A percentile compares a stretch with the other conserved stretches of the same genome.
These are phyloP conservation scores for Creontiades dilutus DNA, from an alignment of 2,888 invertebrate species.

Conservation along the genomic window DNA sequence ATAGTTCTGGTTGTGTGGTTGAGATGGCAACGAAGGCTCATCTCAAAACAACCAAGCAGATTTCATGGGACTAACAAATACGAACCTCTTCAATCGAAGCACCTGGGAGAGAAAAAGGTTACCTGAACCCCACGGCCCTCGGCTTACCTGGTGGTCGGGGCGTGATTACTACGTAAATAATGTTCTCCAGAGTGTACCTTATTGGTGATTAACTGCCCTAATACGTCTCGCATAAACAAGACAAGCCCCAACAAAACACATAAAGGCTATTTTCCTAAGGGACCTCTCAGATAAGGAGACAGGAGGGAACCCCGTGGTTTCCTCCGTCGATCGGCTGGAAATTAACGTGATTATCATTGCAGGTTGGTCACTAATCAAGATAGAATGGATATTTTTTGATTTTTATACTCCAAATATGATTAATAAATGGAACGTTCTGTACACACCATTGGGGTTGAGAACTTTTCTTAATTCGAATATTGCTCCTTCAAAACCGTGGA, in stretches of 20 bases:
- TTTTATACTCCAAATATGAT: no score
- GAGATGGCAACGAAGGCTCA: no score
- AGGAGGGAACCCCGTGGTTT: conserved; percentile 2
- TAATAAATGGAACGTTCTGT: no score
- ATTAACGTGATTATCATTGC: neutral
- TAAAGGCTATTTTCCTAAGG: conserved; percentile 22
- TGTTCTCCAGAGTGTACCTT: conserved; percentile 3
- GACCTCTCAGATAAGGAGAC: neutral
- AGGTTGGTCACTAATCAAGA: neutral
- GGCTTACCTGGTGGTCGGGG: conserved; percentile 32
- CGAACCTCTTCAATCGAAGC: neutral
- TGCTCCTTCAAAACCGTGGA: no score
- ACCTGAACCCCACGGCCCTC: neutral
- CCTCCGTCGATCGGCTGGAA: neutral
- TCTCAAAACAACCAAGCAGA: no score
- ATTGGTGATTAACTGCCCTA: conserved; percentile 23
- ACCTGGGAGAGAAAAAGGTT: neutral
- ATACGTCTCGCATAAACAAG: conserved; percentile 17
- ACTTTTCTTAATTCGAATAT: no score
- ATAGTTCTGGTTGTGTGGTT: no score
- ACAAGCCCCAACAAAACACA: conserved; percentile 10
- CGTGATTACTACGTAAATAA: conserved; percentile 25
- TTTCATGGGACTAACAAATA: no score
- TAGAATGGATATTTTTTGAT: no score
- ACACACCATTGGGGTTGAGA: no score